Evolutionary conservation across 2,113 vertebrate genomes (phyloP).

Genomic region (Ibidorhyncha struthersii): DNA sequence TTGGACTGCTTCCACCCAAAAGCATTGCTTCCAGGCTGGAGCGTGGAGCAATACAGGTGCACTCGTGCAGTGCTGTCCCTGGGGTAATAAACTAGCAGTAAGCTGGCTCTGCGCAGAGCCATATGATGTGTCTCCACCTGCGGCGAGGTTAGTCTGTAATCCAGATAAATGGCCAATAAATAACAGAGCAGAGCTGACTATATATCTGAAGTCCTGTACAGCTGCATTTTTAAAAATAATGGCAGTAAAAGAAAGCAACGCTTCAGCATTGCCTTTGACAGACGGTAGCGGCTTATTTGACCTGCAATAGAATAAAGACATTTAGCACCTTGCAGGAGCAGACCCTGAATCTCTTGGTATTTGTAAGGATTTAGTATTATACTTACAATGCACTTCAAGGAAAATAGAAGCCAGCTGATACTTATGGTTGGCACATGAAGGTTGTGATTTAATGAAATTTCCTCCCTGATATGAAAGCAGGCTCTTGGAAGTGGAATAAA

Average conservation of each 20-base stretch:
- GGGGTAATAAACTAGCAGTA: neutral
- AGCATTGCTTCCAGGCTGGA: neutral
- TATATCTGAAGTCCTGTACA: neutral
- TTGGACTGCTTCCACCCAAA: neutral
- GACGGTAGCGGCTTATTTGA: neutral
- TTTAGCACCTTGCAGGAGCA: neutral
- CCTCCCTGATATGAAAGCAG: neutral
- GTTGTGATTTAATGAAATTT: conserved; percentile 24
- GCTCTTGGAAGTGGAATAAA: neutral
- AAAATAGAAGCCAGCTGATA: neutral
- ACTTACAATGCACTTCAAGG: conserved; percentile 1
- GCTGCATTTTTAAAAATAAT: neutral
- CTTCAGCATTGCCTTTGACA: neutral
- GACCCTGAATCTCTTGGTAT: neutral
- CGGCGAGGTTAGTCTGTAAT: neutral
- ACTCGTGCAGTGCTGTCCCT: neutral
- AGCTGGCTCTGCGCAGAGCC: neutral
- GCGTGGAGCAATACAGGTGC: neutral
- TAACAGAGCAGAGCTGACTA: neutral
- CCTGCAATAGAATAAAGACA: neutral
- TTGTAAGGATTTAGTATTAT: conserved; percentile 9
- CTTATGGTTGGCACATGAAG: neutral
- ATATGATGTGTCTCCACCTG: neutral
- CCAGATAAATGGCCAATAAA: conserved; percentile 8
- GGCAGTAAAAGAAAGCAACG: neutral